Evolutionary conservation across 2,888 invertebrate genomes (phyloP).

Genomic region (Papilio protenor): DNA sequence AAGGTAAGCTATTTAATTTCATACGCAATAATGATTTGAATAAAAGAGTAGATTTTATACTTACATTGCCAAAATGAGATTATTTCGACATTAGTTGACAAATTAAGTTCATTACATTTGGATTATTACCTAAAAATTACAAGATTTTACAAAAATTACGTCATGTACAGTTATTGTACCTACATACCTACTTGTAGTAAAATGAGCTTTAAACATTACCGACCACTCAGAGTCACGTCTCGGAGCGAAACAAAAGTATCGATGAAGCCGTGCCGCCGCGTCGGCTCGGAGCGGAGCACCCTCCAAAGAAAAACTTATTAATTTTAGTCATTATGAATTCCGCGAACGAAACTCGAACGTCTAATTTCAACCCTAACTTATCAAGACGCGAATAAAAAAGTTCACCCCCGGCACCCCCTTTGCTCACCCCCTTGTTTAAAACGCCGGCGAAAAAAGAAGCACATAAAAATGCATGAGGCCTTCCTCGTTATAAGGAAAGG

Average conservation of each 20-base stretch:
- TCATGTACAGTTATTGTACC: not conserved
- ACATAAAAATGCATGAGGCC: conserved; percentile 86
- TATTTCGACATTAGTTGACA: not conserved
- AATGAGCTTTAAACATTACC: not conserved
- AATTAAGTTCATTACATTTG: not conserved
- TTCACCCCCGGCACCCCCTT: conserved; percentile 79
- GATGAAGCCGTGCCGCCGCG: conserved; percentile 52
- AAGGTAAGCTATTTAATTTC: not conserved
- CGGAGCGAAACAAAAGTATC: conserved; percentile 52
- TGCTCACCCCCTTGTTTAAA: conserved; percentile 85
- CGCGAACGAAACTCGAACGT: conserved; percentile 85
- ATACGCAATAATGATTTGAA: not conserved
- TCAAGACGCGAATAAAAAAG: conserved; percentile 85
- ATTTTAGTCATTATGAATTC: conserved; percentile 85
- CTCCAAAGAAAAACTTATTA: conserved; percentile 84
- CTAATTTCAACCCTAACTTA: conserved; percentile 85
- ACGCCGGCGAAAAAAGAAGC: conserved; percentile 85
- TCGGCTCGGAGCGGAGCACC: conserved; percentile 66
- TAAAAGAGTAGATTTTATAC: not conserved
- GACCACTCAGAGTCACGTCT: conserved; percentile 7
- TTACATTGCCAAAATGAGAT: not conserved
- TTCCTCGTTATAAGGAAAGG: conserved; percentile 86
- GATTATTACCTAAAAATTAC: not conserved
- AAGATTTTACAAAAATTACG: not conserved
- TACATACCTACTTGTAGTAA: not conserved